Conservation (phyloP, 2,797 vertebrate species). For the Lutjanus campechanus region DNA sequence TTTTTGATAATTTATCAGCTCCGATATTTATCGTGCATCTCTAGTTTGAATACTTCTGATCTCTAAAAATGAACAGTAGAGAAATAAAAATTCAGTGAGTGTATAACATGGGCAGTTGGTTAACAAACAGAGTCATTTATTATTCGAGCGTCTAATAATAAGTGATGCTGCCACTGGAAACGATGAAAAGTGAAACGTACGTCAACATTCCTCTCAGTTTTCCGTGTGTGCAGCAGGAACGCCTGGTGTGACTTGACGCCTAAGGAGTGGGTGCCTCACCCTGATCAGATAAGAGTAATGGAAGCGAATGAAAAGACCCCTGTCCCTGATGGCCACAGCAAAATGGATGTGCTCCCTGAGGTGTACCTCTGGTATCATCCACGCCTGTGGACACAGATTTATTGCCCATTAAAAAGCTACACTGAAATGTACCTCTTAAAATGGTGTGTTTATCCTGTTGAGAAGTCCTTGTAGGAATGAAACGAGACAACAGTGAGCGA, state of each 20-base stretch:
- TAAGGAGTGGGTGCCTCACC: conserved; percentile 73
- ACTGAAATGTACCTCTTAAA: conserved; percentile 81
- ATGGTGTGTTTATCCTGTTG: conserved; percentile 76
- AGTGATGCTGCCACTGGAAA: not conserved
- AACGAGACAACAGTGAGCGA: conserved; percentile 51
- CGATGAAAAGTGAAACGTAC: conserved; percentile 21
- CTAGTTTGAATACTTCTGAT: not conserved
- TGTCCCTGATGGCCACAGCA: conserved; percentile 81
- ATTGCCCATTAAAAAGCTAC: conserved; percentile 85
- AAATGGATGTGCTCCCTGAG: conserved; percentile 85
- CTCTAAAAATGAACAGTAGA: not conserved
- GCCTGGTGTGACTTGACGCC: conserved; percentile 62
- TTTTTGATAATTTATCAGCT: too few species aligned
- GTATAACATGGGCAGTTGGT: not conserved
- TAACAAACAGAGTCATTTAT: not conserved
- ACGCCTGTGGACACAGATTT: conserved; percentile 83
- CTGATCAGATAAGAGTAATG: conserved; percentile 87
- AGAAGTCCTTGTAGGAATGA: conserved; percentile 69
- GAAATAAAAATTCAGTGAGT: not conserved
- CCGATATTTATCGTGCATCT: too few species aligned
- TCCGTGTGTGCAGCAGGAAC: conserved; percentile 47
- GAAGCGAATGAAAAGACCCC: conserved; percentile 83
- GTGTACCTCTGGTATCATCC: conserved; percentile 83
- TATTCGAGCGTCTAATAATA: conserved; percentile 13
- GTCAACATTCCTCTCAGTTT: conserved; percentile 47